A percentile compares a stretch with the other conserved stretches of the same genome.
phyloP scores from a whole-genome alignment of 2,888 invertebrate species.

The Pandemis cinnamomeana region DNA sequence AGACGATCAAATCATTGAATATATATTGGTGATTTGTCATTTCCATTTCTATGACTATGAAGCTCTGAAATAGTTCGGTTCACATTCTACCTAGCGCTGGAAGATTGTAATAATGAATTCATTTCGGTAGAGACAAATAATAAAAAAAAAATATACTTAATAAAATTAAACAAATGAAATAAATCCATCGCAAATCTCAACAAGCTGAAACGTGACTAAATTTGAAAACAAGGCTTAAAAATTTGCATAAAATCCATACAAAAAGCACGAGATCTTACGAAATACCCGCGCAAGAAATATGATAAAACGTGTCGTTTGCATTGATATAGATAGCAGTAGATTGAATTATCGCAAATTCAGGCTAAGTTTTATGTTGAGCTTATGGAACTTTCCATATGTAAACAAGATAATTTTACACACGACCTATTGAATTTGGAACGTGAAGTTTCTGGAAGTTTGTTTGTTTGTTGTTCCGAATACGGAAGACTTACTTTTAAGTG shows the following conservation, averaged over 20 bases:
- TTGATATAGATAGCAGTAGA: background rate
- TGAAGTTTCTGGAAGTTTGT: background rate
- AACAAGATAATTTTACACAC: slow-evolving; percentile 3
- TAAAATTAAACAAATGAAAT: too few relatives aligned
- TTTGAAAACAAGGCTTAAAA: background rate
- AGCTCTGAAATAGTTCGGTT: too few relatives aligned
- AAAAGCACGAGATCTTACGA: background rate
- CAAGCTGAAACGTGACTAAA: slow-evolving; percentile 3
- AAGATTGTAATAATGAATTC: too few relatives aligned
- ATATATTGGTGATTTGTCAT: background rate
- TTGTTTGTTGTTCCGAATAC: background rate
- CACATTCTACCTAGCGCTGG: too few relatives aligned
- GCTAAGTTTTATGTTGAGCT: slow-evolving; percentile 6
- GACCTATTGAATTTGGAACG: background rate
- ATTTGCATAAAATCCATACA: background rate
- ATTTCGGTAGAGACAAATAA: too few relatives aligned
- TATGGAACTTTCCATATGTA: slow-evolving; percentile 10
- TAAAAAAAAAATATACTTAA: too few relatives aligned
- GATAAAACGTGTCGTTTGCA: background rate
- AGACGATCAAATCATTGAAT: too few relatives aligned
- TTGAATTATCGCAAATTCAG: background rate
- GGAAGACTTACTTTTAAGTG: too few relatives aligned
- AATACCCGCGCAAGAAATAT: background rate
- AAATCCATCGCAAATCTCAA: background rate
- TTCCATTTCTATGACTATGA: background rate